phyloP scores from a whole-genome alignment of 1,140 invertebrate genomes.

The Temnothorax longispinosus region DNA sequence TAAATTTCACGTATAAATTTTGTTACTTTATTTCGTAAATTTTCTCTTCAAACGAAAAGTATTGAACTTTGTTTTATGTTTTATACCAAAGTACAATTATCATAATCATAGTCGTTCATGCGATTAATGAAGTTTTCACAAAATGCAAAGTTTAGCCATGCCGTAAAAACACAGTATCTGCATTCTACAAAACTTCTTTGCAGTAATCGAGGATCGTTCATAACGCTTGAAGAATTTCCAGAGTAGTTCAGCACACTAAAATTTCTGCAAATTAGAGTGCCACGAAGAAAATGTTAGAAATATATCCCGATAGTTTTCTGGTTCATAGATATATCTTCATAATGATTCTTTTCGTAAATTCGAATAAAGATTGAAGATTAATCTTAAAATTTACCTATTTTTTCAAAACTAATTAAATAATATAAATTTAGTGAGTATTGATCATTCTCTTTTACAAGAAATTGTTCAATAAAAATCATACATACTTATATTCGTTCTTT shows the following conservation, averaged over 20 bases:
- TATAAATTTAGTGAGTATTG: not conserved
- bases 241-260: not conserved
- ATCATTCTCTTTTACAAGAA: not conserved
- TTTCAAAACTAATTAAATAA: not conserved
- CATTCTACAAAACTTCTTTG: not conserved
- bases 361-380: not conserved
- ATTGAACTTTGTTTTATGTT: not conserved
- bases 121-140: constrained; percentile 1
- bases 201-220: constrained; percentile 30
- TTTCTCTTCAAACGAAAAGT: not conserved
- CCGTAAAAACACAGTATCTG: constrained; percentile 22
- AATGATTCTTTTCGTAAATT: not conserved
- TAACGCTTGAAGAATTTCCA: constrained; percentile 10
- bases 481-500: not conserved
- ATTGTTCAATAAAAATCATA: not conserved
- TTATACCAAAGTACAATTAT: not conserved
- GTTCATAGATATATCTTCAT: not conserved
- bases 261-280: not conserved
- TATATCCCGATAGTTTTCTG: not conserved
- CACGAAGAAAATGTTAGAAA: not conserved
- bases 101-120: not conserved
- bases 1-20: not conserved
- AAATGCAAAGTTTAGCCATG: constrained; percentile 2
- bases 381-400: not conserved
- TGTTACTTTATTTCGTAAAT: not conserved